Evolutionary conservation across 2,888 invertebrate genomes (phyloP), one percentile per base, ranked within the genome.

Genomic region (Eupithecia vulgata): DNA sequence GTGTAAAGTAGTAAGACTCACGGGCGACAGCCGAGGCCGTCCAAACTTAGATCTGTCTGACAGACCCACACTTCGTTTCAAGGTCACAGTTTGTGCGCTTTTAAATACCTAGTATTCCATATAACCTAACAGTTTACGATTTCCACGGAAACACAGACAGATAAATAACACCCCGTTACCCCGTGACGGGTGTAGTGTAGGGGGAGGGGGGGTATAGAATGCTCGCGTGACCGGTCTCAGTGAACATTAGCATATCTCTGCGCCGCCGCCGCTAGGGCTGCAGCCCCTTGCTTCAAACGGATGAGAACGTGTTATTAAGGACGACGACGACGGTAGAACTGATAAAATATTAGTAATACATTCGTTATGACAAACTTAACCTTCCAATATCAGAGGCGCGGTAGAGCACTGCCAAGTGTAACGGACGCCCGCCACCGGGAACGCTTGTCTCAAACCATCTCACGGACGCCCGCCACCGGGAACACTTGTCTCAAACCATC

Each of bases 191-290:
- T 7, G n/a, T n/a, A n/a, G n/a, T 4, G 30, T 30, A 4, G 2
- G 30, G 25, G 7, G 30, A 3, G 8, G 1, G 15, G 15, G 61
- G 17, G 17, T 17, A 34, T 10, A 8, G 61, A 34, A 61, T 17
- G 64, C 8, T 77, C 73, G 77, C 77, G 75, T 77, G 77, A 67
- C 77, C 70, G 48, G 65, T 59, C 61, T 67, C 68, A 71, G 67
- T 70, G 70, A 67, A 48, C 70, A 75, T 77, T 75, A 75, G 67
- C 77, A 75, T 73, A 73, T 71, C 71, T 77, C 67, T 71, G 66
- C 75, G 57, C 75, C 30, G 30, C 30, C 30, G 30, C 35, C 73
- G 59, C 62, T 68, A 65, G 68, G 25, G 57, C 57, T 67, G 34
- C 66, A 68, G 68, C 68, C 71, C 71, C 74, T 61, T 10, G 57